A percentile compares a stretch with the other conserved stretches of the same genome.
phyloP scores from a whole-genome alignment of 2,113 vertebrate genomes.

The Myodes glareolus region DNA sequence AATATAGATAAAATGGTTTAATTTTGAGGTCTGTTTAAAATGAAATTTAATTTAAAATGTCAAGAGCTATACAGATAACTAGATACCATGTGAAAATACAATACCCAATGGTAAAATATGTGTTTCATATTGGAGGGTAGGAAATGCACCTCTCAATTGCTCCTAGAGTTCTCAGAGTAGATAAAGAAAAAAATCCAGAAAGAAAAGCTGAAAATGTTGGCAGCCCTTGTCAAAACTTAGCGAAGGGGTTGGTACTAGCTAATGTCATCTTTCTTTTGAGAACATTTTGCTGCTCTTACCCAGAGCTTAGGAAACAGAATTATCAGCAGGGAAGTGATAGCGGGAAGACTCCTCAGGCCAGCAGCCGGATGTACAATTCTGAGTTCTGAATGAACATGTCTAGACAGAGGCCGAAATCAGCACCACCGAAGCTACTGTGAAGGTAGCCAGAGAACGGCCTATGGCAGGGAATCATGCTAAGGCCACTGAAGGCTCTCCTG shows the following conservation, averaged over 20 bases:
- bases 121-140: background rate
- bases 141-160: background rate
- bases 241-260: background rate
- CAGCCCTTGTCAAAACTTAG: background rate
- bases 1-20: background rate
- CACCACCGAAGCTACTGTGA: rapidly evolving
- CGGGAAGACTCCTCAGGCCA: background rate
- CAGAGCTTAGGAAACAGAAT: background rate
- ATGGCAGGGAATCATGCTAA: rapidly evolving
- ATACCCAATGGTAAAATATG: conserved; percentile 16
- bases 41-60: conserved; percentile 60
- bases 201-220: background rate
- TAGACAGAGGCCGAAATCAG: background rate
- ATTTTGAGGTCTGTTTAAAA: conserved; percentile 21
- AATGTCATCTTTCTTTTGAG: background rate
- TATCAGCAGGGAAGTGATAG: background rate
- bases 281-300: background rate
- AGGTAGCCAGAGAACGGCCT: background rate
- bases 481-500: background rate
- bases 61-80: conserved; percentile 40
- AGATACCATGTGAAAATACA: conserved; percentile 48
- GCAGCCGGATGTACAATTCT: too few relatives aligned
- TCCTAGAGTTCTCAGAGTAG: background rate
- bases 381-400: background rate
- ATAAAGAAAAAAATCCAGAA: conserved; percentile 1